Base-by-base conservation (phyloP, 2,113 vertebrate genomes). In the Carassius auratus region DNA sequence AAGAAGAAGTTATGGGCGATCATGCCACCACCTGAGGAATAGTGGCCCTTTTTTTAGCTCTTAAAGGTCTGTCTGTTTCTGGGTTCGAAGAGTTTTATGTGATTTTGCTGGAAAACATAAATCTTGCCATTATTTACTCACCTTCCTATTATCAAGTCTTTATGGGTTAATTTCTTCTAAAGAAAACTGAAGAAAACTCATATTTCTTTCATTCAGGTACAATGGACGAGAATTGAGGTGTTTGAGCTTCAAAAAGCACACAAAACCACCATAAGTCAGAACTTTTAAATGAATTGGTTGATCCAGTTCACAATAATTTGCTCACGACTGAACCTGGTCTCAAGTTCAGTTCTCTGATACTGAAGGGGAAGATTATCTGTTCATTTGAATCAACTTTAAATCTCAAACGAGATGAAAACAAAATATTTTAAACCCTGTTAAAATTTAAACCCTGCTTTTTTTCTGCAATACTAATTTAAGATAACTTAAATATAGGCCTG, bases 1-100 rank as follows among this genome's bases (percentile, higher is more conserved):
- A 97, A 96, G 91, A 96, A 93, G 92, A 99, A 98, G 90, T 86
- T 94, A n/a, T 90, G 83, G 83, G 82, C 88, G 3, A 36, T 84
- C 36, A 52, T 69, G 66, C 88, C 88, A 69, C 86, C 83, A 55
- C 83, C 86, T 8, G 88, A 89, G 80, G 88, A 89, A 59, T 89
- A 83, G 33, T 76, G 74, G 5, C 2, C 9, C 5, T 19, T 33
- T 50, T 19, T 26, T 55, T 19, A 33, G 45, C 23, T 50, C 45
- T 33, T 33, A 52, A 81, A 33, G 17, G 42, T 23, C 21, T 48
- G 45, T 26, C 36, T 5, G 2, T 33, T 57, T 33, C 17, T 59
- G 36, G 33, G 55, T 23, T 42, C 4, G 14, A 76, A 76, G n/a
- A 13, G 6, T 50, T 76, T 50, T 50, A 55, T 50, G n/a, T 14